Evolutionary conservation across 2,113 vertebrate species (phyloP), one percentile per base, ranked within the genome.

Genomic region (Chascanopsetta lugubris): DNA sequence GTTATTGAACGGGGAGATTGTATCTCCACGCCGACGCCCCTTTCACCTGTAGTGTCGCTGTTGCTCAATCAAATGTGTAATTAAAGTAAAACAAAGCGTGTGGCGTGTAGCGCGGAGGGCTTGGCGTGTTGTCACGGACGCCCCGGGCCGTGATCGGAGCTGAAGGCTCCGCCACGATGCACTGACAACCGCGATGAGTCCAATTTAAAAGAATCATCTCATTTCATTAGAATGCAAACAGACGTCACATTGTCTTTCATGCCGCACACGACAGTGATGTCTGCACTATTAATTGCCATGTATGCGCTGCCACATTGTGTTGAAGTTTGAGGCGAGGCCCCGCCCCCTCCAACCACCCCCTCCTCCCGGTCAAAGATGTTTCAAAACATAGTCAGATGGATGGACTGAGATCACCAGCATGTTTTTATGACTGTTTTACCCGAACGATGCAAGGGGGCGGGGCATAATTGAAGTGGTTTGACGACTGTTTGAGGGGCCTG

Each of bases 401-500:
- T n/a, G 13, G 18, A 61, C 25, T 42, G 67, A 25, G 40, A 60
- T 30, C 54, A 38, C 27, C 5, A 18, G 2, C 29, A 59, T 63
- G 68, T 64, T 73, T 70, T 64, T 72, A 57, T 81, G 75, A 53
- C 47, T 69, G 47, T 67, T 48, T 66, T 48, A 61, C 68, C 22
- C 40, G 30, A 59, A 58, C 79, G 61, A 71, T 83, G 77, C 45
- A 34, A 64, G 34, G 64, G 30, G 69, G 51, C 56, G 75, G 77
- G 75, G 55, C 56, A 53, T 65, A 73, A 84, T 64, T 77, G 71
- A 72, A 71, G 58, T 50, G 38, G 80, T 76, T 76, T 72, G 75
- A 73, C 71, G 48, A 87, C 80, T 87, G 72, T 66, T 53, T 43
- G 22, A 61, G 64, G 58, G 75, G 79, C 77, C 81, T 87, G 92